These are phyloP conservation scores for Hyalella azteca DNA, from an alignment of 2,888 invertebrate species.

Conservation along the genomic window DNA sequence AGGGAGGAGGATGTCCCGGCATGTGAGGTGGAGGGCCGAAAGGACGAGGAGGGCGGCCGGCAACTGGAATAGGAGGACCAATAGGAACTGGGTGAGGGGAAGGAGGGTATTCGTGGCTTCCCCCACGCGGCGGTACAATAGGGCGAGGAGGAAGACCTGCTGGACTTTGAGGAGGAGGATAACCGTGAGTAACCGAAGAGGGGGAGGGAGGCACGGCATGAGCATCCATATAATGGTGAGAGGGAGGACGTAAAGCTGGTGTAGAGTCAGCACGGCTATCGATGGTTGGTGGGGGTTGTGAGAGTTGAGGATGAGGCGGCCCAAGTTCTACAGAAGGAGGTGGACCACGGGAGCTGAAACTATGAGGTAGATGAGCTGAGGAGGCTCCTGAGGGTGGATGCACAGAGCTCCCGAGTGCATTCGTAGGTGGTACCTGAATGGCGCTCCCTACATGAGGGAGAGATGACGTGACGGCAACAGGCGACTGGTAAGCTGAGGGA, in stretches of 20 bases:
- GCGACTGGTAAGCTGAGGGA: background rate
- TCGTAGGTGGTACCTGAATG: background rate
- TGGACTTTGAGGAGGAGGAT: slow-evolving; percentile 2
- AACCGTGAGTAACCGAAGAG: slow-evolving; percentile 11
- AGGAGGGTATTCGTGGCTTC: background rate
- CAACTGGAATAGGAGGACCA: background rate
- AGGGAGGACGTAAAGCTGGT: slow-evolving; percentile 21
- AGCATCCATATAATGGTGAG: slow-evolving; percentile 20
- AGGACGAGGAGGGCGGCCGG: background rate
- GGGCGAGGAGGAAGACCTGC: background rate
- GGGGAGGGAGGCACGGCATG: slow-evolving; percentile 23
- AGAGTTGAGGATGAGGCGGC: slow-evolving; percentile 38
- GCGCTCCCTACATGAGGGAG: background rate
- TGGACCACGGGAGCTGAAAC: slow-evolving; percentile 10
- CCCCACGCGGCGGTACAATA: slow-evolving; percentile 17
- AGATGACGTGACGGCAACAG: background rate
- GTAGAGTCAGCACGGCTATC: slow-evolving; percentile 4
- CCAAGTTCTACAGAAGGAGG: slow-evolving; percentile 22
- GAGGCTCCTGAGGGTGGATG: background rate
- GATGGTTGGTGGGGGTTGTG: slow-evolving; percentile 38
- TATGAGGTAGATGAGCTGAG: background rate
- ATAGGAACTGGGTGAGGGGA: background rate
- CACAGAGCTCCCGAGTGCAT: background rate
- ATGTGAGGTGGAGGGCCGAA: background rate
- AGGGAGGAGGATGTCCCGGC: background rate